phyloP scores from a whole-genome alignment of 2,797 vertebrate species.

The Malacoraja senta region DNA sequence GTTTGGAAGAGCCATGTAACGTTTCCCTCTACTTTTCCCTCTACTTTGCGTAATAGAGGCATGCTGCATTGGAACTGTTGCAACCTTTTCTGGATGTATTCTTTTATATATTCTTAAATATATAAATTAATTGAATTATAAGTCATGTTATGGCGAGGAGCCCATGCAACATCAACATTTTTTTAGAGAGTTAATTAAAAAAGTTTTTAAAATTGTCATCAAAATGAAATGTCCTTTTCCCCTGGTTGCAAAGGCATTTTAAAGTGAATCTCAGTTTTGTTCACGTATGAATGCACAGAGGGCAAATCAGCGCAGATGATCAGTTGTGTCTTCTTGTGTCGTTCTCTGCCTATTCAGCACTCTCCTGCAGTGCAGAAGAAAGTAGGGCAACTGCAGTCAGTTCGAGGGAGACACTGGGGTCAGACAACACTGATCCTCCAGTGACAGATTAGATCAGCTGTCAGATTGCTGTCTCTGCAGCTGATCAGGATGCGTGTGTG shows the following conservation, averaged over 20 bases:
- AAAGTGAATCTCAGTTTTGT: background rate
- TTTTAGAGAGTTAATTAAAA: background rate
- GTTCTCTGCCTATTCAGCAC: background rate
- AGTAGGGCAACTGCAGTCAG: background rate
- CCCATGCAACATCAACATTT: background rate
- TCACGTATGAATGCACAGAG: background rate
- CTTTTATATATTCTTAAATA: background rate
- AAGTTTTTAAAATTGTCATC: background rate
- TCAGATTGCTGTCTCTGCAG: slow-evolving; percentile 24
- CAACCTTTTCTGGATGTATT: background rate
- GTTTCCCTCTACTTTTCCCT: background rate
- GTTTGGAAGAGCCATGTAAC: background rate
- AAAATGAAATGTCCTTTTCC: background rate
- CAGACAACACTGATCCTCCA: slow-evolving; percentile 13
- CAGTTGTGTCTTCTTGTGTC: slow-evolving; percentile 2
- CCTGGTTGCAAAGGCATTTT: background rate
- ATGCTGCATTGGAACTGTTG: background rate
- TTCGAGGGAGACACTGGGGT: slow-evolving; percentile 11
- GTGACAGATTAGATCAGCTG: slow-evolving; percentile 27
- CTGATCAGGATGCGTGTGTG: background rate
- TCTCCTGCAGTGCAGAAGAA: slow-evolving; percentile 18
- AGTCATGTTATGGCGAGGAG: background rate
- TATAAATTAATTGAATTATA: background rate
- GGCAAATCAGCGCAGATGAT: background rate
- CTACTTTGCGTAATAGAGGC: background rate